Evolutionary conservation across 2,113 vertebrate species (phyloP).

Genomic region (Amblyornis subalaris): DNA sequence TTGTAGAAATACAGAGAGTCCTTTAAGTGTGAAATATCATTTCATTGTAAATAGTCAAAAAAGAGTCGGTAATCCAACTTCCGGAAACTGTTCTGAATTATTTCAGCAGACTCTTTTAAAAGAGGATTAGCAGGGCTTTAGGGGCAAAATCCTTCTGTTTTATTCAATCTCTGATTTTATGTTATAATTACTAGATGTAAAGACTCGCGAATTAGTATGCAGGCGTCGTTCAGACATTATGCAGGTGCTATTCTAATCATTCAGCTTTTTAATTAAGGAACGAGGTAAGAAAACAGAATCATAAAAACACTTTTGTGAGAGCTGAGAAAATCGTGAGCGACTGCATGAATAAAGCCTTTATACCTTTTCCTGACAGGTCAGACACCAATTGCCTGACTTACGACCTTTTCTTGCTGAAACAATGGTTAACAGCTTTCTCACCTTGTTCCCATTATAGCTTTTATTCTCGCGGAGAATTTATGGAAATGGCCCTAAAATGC

Average conservation of each 20-base stretch:
- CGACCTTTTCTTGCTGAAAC: conserved; percentile 78
- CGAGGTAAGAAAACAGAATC: conserved; percentile 81
- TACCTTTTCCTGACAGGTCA: conserved; percentile 79
- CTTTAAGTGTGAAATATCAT: conserved; percentile 96
- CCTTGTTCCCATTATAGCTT: conserved; percentile 72
- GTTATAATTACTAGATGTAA: conserved; percentile 94
- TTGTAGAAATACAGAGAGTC: conserved; percentile 76
- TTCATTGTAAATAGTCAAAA: conserved; percentile 89
- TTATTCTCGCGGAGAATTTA: conserved; percentile 70
- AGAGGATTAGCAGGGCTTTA: conserved; percentile 94
- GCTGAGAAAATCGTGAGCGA: conserved; percentile 75
- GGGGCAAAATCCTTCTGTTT: conserved; percentile 84
- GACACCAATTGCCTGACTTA: conserved; percentile 77
- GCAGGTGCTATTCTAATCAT: conserved; percentile 90
- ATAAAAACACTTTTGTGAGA: conserved; percentile 84
- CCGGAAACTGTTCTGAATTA: conserved; percentile 98
- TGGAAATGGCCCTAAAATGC: conserved; percentile 67
- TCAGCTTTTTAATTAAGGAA: conserved; percentile 84
- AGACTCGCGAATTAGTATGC: conserved; percentile 86
- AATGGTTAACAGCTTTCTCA: conserved; percentile 78
- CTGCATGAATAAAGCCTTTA: conserved; percentile 81
- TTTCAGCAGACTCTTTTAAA: conserved; percentile 97
- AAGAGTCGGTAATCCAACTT: conserved; percentile 96
- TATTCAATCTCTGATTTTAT: conserved; percentile 90
- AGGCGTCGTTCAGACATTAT: conserved; percentile 75